Base-by-base conservation (phyloP, 2,113 vertebrate genomes). In the Heloderma charlesbogerti region DNA sequence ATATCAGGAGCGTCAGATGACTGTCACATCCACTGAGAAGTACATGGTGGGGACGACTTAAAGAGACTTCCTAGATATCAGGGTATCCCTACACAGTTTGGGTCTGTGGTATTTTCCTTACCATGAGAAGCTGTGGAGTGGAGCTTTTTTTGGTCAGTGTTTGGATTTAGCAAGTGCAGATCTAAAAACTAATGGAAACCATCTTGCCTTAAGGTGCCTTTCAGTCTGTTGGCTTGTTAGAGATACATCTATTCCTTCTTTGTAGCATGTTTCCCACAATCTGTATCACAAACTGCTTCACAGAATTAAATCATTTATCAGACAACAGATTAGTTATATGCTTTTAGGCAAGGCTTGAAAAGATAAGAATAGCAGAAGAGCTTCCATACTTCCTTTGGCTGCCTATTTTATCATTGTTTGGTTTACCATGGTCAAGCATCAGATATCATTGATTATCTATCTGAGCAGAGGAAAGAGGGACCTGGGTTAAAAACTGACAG, bases 281-380 rank as follows among this genome's bases (percentile, higher is more conserved):
- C 7, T 10, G 48, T 1, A 72, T 29, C n/a, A 75, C 4, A 93
- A 81, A 45, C 25, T 34, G 18, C 34, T 93, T 92, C 72, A 43
- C 57, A 71, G 43, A 91, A 91, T 31, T 86, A 3, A 91, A 84
- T 13, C 45, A 82, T 86, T 88, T 79, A 87, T n/a, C 88, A 90
- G 67, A 9, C 22, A 89, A 86, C 8, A 40, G 16, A 88, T 81
- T 63, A 69, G 92, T 67, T 13, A 45, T 54, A 37, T 12, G 12
- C 75, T 20, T 69, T 93, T 40, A 87, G 67, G 87, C 92, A 31
- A 90, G 22, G 87, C 16, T 13, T 84, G 34, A 54, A 94, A 91
- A 90, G 86, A 92, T 94, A 90, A 34, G 20, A 78, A 83, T 93
- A 92, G 60, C 72, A 43, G 27, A 40, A 29, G 69, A 43, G 37